phyloP scores from a whole-genome alignment of 2,888 invertebrate species.

The Phrixothrix hirtus region DNA sequence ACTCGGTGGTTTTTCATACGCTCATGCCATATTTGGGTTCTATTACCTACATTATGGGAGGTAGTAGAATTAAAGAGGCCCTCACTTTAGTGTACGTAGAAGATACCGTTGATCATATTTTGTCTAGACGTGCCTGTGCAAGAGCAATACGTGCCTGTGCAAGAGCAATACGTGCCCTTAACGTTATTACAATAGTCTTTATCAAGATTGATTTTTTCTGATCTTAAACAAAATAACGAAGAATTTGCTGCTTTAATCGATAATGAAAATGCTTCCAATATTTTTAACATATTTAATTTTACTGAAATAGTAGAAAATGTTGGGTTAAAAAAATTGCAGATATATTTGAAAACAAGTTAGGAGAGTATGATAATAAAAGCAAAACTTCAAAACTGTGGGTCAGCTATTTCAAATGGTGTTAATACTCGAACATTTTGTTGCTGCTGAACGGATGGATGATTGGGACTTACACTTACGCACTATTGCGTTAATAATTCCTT shows the following conservation, averaged over 20 bases:
- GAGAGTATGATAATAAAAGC: background rate
- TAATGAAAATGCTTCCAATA: background rate
- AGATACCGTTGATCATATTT: background rate
- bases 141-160: background rate
- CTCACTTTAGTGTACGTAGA: too few species aligned
- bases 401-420: constrained; percentile 1
- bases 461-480: constrained; percentile 33
- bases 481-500: constrained; percentile 37
- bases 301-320: background rate
- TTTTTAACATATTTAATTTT: background rate
- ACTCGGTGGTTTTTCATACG: background rate
- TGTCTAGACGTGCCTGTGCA: background rate
- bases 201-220: too few species aligned
- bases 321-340: background rate
- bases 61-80: background rate
- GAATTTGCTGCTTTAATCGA: background rate
- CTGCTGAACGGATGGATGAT: constrained; percentile 32
- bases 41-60: background rate
- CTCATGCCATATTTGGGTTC: too few species aligned
- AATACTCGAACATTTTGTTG: too few species aligned
- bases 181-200: background rate
- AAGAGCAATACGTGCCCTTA: too few species aligned
- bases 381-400: too few species aligned
- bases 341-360: too few species aligned
- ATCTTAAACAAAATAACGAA: background rate